A percentile compares a stretch with the other conserved stretches of the same genome.
phyloP scores from a whole-genome alignment of 2,113 vertebrate species.

The Entomyzon cyanotis region DNA sequence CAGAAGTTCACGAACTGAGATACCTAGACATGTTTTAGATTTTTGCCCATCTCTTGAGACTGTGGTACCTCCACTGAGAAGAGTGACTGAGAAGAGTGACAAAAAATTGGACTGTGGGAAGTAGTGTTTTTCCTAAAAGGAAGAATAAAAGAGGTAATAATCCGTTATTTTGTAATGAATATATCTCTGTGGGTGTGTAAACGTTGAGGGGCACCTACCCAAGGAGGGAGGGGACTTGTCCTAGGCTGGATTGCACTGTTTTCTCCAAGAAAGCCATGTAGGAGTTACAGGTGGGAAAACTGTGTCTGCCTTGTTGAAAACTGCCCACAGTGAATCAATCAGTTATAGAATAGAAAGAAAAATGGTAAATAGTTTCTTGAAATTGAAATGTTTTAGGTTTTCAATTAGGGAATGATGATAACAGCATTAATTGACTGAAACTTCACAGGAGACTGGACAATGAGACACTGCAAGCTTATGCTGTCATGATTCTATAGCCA shows the following conservation, averaged over 20 bases:
- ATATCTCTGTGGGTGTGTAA: background rate
- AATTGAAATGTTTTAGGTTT: background rate
- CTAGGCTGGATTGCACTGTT: background rate
- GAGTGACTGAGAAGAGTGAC: background rate
- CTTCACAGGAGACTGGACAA: background rate
- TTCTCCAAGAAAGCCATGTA: background rate
- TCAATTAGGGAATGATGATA: background rate
- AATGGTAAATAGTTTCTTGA: background rate
- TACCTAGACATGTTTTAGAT: background rate
- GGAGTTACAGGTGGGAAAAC: background rate
- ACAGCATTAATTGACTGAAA: background rate
- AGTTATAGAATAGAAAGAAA: background rate
- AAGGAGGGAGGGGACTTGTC: background rate
- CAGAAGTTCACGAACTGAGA: background rate
- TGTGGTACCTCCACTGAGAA: background rate
- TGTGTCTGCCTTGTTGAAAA: background rate
- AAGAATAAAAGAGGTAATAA: background rate
- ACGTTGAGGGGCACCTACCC: background rate
- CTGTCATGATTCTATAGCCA: background rate
- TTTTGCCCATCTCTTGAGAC: background rate
- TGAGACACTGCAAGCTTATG: background rate
- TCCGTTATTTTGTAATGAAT: background rate
- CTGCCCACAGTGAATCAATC: background rate
- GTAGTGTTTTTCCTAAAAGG: background rate
- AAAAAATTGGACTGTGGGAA: background rate